These are phyloP conservation scores for Emydura subglobosa DNA, from an alignment of 2,113 vertebrate species.

Conservation along the genomic window DNA sequence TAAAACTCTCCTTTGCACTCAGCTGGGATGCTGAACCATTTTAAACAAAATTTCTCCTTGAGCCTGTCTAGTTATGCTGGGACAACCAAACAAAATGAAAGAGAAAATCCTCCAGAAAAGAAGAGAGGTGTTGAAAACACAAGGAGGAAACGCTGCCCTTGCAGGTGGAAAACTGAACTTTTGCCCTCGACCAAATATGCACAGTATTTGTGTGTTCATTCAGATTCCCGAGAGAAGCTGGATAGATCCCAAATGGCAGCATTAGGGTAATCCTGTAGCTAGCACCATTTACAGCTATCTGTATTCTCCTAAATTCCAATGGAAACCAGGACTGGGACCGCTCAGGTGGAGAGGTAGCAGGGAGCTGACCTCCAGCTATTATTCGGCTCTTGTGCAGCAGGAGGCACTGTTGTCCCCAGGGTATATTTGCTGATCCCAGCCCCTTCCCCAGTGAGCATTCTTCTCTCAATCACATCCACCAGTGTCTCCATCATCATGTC, in stretches of 20 bases:
- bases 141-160: not conserved
- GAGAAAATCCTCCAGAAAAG: not conserved
- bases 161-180: not conserved
- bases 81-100: not conserved
- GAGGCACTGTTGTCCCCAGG: not conserved
- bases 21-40: fast-evolving
- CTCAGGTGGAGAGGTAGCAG: not conserved
- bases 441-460: not conserved
- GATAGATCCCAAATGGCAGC: not conserved
- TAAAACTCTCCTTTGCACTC: not conserved
- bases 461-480: not conserved
- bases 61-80: not conserved
- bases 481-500: not conserved
- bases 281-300: not conserved
- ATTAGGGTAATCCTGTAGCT: not conserved
- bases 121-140: not conserved
- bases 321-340: not conserved
- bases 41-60: fast-evolving
- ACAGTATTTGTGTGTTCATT: not conserved
- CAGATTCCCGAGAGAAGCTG: not conserved
- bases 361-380: not conserved
- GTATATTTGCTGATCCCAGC: not conserved
- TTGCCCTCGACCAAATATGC: not conserved
- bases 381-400: not conserved
- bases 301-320: not conserved